Base-by-base conservation (phyloP, 2,888 invertebrate species). In the Pseudeuparius sepicola region DNA sequence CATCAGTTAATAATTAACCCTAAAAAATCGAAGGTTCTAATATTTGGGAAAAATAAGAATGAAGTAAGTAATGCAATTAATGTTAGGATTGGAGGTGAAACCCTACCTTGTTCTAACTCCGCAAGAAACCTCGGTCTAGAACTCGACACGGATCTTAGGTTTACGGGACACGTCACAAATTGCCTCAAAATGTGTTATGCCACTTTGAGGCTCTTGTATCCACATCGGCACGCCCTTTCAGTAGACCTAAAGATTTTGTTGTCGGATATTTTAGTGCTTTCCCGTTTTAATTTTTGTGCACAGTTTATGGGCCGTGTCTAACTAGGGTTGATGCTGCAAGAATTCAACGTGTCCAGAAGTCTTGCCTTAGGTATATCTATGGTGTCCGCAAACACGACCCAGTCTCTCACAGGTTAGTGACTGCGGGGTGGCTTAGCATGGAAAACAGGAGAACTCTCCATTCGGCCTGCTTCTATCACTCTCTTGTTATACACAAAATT, bases 1-100 rank as follows among this genome's bases (percentile, higher is more conserved):
- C 20, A 20, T 20, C 20, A 20, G 20, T n/a, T 20, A n/a, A 20
- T 20, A 20, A 20, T 20, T 20, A 20, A 20, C n/a, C 7, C 20
- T 6, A 7, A 6, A 7, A 20, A 20, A 20, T 7, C 20, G n/a
- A 6, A 20, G 20, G 20, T 20, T n/a, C n/a, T 20, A n/a, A 6
- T 20, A 7, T 20, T 20, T n/a, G 20, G 20, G 7, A 20, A n/a
- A 20, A 20, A n/a, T n/a, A 20, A n/a, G 20, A 6, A 20, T 7
- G n/a, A 7, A 7, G 20, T 20, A 20, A 7, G 6, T 7, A n/a
- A 20, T n/a, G 7, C 6, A 6, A 20, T 20, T 6, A 6, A 20
- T 7, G n/a, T 20, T 20, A 20, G 20, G n/a, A 6, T 20, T 20
- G n/a, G n/a, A 7, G 20, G 20, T 20, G 20, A 7, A 7, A 7